Evolutionary conservation across 2,113 vertebrate genomes (phyloP).

Genomic region (Engystomops pustulosus): DNA sequence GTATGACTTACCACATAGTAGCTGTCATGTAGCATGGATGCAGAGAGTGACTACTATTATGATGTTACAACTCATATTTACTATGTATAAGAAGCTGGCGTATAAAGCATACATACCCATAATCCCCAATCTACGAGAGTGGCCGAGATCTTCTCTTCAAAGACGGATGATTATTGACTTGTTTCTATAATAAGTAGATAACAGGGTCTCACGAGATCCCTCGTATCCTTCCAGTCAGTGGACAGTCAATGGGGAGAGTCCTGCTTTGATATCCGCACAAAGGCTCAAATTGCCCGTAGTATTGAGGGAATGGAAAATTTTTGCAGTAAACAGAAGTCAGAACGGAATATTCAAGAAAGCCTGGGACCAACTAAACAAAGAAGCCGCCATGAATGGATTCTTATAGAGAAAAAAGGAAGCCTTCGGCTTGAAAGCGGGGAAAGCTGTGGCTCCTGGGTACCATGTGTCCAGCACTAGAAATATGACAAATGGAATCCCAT

Average conservation of each 20-base stretch:
- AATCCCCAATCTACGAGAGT: neutral
- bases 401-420: neutral
- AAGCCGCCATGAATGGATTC: neutral
- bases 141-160: neutral
- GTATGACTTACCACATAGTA: neutral
- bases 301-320: slow-evolving; percentile 7
- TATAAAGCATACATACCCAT: neutral
- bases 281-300: slow-evolving; percentile 27
- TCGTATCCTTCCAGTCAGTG: neutral
- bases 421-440: neutral
- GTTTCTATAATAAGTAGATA: slow-evolving; percentile 10
- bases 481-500: neutral
- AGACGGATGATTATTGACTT: slow-evolving; percentile 21
- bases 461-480: neutral
- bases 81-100: too few relatives aligned
- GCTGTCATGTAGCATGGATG: neutral
- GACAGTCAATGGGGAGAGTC: neutral
- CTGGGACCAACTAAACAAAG: slow-evolving; percentile 2
- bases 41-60: neutral
- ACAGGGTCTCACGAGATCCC: neutral
- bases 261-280: slow-evolving; percentile 22
- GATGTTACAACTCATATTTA: neutral
- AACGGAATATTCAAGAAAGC: slow-evolving; percentile 24
- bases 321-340: slow-evolving; percentile 20
- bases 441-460: neutral